These are phyloP conservation scores for Larimichthys polyactis DNA, from an alignment of 2,113 vertebrate genomes.

Conservation along the genomic window DNA sequence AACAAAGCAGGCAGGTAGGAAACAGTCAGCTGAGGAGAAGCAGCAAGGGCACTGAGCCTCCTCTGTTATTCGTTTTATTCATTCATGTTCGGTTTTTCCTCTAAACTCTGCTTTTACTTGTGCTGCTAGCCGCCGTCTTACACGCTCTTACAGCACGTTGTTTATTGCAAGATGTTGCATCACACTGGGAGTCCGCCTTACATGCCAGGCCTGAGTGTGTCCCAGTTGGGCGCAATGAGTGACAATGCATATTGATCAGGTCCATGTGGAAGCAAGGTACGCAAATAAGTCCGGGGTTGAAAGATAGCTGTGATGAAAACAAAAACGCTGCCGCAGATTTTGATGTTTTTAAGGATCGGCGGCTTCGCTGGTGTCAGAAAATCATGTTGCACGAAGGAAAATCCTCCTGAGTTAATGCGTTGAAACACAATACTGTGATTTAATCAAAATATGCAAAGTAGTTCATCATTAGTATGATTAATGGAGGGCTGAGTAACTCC, in stretches of 20 bases:
- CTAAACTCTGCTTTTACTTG: background rate
- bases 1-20: slow-evolving; percentile 22
- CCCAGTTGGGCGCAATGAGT: slow-evolving; percentile 41
- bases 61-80: background rate
- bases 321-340: background rate
- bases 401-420: background rate
- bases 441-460: slow-evolving; percentile 34
- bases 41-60: background rate
- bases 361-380: background rate
- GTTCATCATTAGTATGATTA: slow-evolving; percentile 40
- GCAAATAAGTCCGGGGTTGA: slow-evolving; percentile 3
- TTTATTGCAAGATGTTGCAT: slow-evolving; percentile 71
- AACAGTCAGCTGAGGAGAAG: background rate
- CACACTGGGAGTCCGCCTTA: slow-evolving; percentile 32
- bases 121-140: slow-evolving; percentile 33
- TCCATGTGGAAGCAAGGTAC: slow-evolving; percentile 18
- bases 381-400: background rate
- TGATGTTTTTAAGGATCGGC: background rate
- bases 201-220: slow-evolving; percentile 39
- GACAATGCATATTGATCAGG: slow-evolving; percentile 61
- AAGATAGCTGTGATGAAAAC: slow-evolving; percentile 14
- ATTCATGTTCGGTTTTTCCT: background rate
- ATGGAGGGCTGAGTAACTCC: slow-evolving; percentile 30
- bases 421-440: background rate
- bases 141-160: slow-evolving; percentile 53